phyloP scores from a whole-genome alignment of 2,113 vertebrate genomes.

The Peromyscus leucopus region DNA sequence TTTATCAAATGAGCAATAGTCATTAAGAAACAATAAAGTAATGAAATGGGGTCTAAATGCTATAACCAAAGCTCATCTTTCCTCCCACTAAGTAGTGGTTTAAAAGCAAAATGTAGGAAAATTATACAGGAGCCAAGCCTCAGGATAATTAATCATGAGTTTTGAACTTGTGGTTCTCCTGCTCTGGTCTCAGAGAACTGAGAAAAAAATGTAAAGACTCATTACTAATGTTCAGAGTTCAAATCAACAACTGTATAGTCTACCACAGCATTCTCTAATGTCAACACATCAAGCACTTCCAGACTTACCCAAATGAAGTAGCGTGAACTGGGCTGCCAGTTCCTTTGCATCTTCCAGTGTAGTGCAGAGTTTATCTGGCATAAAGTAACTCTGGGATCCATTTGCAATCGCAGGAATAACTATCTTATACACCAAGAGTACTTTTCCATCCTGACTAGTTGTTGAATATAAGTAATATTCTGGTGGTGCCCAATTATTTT shows the following conservation, averaged over 20 bases:
- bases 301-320: slow-evolving; percentile 92
- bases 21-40: slow-evolving; percentile 57
- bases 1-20: slow-evolving; percentile 48
- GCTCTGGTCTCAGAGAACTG: slow-evolving; percentile 20
- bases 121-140: neutral
- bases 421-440: slow-evolving; percentile 92
- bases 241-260: slow-evolving; percentile 27
- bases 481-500: slow-evolving; percentile 93
- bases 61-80: slow-evolving; percentile 25
- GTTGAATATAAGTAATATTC: slow-evolving; percentile 95
- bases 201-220: slow-evolving; percentile 60
- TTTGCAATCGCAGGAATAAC: slow-evolving; percentile 89
- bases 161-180: neutral
- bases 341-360: slow-evolving; percentile 96
- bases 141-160: slow-evolving; percentile 24
- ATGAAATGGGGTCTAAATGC: slow-evolving; percentile 1
- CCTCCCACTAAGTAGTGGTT: neutral
- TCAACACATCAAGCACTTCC: slow-evolving; percentile 42
- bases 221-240: slow-evolving; percentile 36
- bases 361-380: slow-evolving; percentile 94
- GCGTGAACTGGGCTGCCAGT: slow-evolving; percentile 93
- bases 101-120: slow-evolving; percentile 38
- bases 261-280: slow-evolving; percentile 37
- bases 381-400: slow-evolving; percentile 90
- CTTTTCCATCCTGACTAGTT: slow-evolving; percentile 90